phyloP scores from a whole-genome alignment of 2,113 vertebrate genomes.

The Carollia perspicillata region DNA sequence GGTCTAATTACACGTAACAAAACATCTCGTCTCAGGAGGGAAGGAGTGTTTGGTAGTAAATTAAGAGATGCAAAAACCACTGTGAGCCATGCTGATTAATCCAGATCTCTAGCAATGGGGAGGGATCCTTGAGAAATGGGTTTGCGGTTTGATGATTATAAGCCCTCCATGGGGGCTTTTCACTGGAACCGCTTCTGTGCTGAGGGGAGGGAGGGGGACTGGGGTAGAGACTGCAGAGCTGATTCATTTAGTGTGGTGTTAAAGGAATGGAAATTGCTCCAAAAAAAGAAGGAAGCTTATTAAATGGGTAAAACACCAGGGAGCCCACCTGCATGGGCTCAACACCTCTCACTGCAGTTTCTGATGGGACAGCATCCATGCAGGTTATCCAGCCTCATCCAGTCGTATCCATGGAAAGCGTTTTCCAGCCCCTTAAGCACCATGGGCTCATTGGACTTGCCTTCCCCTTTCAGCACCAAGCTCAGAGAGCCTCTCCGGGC shows the following conservation, averaged over 20 bases:
- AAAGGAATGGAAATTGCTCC: neutral
- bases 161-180: neutral
- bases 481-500: neutral
- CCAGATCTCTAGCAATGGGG: constrained; percentile 70
- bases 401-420: too few species aligned
- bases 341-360: neutral
- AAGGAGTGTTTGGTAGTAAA: constrained; percentile 72
- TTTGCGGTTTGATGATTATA: constrained; percentile 36
- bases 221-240: neutral
- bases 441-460: neutral
- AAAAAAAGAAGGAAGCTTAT: neutral
- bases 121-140: constrained; percentile 69
- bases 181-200: constrained; percentile 1
- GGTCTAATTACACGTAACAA: constrained; percentile 74
- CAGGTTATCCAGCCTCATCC: too few species aligned
- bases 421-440: neutral
- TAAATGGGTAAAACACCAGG: neutral
- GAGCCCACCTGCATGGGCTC: neutral
- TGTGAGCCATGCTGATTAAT: constrained; percentile 65
- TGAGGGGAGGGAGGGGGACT: neutral
- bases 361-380: neutral
- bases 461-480: neutral
- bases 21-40: constrained; percentile 77
- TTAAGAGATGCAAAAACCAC: constrained; percentile 67
- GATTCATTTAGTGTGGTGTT: neutral